Evolutionary conservation across 2,797 vertebrate species (phyloP), one percentile per base, ranked within the genome.

Genomic region (Chanos chanos): DNA sequence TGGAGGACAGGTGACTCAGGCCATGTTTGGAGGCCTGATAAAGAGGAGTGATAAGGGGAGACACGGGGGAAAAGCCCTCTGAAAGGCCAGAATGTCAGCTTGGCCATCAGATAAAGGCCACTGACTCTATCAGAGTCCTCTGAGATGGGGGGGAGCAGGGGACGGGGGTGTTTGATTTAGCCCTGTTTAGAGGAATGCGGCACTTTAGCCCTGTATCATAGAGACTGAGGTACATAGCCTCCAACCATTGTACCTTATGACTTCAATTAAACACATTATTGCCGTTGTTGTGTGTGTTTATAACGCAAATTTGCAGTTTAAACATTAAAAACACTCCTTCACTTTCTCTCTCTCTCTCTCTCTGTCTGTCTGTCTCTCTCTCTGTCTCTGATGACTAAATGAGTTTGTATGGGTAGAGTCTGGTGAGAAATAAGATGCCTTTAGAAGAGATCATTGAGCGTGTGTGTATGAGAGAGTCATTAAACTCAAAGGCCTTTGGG

Each of bases 101-200:
- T 80, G 80, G 80, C 77, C 75, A 88, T 87, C 87, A 85, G 85
- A 86, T 88, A 86, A 87, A 81, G 70, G 58, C 19, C 28, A 45
- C 73, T 81, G 84, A 87, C 86, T 80, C 77, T 74, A 89, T 89
- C 85, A 82, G 55, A 37, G 16, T 40, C 78, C 80, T 77, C 77
- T 71, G 76, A 81, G 72, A n/a, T n/a, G n/a, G n/a, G n/a, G n/a
- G n/a, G n/a, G n/a, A n/a, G n/a, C n/a, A n/a, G n/a, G n/a, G n/a
- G n/a, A n/a, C n/a, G n/a, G 65, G 51, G 16, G 36, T 70, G 70
- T 64, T 41, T 56, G 68, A 80, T 77, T 77, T 75, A 77, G 73
- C 61, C 77, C 66, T 66, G 74, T 79, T 83, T 71, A 57, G 64
- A 78, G 81, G 83, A 86, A 88, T 85, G 80, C 73, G 74, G 61